Base-by-base conservation (phyloP, 2,797 vertebrate genomes). In the Meriones psammophilus region DNA sequence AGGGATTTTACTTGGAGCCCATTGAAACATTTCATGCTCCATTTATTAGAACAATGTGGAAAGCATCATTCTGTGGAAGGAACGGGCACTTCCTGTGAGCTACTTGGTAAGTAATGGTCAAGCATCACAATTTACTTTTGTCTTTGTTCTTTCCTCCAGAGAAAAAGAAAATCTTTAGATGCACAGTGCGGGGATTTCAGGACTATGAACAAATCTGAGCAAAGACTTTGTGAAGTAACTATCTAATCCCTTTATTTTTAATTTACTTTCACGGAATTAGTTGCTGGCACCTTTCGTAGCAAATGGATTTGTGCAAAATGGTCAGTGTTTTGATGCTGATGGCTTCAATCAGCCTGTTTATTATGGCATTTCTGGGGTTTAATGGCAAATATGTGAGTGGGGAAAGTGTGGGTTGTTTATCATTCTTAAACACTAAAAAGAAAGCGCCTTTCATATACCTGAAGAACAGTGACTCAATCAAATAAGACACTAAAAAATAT, bases 11-110 rank as follows among this genome's bases (percentile, higher is more conserved):
- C 62, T 80, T 56, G 62, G 46, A 77, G 39, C 20, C 6, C 46
- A 86, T 81, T 80, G 58, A 56, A 60, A 64, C 8, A 73, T 86
- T 56, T 26, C 5, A 69, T 46, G 6, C 28, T 91, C 2, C 4
- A 22, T 88, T 91, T 97, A 46, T 20, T 84, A 17, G 39, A 88
- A 60, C 50, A 92, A 92, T 50, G 3, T 33, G 87, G 84, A 90
- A 33, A 77, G 12, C 54, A 24, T 60, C 12, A 36, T 80, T 89
- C 66, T 74, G 26, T 54, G 9, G 50, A 77, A 81, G 12, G 9
- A 30, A 42, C 0, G 50, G 30, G 66, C 42, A 50, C 4, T 86
- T 62, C 54, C 46, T 86, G 18, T 76, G 50, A 58, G 26, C 81
- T 83, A 46, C 13, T 74, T 79, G 46, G 22, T 83, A 93, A 68